Conservation (phyloP, 1,140 invertebrate species). For the Wiebesia pumilae region DNA sequence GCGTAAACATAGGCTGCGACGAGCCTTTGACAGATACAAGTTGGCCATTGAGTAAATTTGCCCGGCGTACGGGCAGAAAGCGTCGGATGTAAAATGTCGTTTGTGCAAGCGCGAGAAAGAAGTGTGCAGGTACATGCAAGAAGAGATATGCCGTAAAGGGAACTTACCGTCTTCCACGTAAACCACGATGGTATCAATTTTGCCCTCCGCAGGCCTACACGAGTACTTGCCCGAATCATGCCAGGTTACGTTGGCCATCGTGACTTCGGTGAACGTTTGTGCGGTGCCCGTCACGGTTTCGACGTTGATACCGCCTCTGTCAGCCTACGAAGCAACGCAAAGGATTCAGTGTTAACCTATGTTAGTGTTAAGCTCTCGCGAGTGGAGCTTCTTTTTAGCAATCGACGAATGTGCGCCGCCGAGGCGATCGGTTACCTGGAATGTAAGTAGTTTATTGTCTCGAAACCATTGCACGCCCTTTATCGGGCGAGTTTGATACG, state of each 20-base stretch:
- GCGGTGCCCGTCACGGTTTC: conserved; percentile 73
- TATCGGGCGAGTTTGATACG: conserved; percentile 71
- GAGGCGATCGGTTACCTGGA: conserved; percentile 66
- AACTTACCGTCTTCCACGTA: conserved; percentile 67
- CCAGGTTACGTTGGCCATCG: conserved; percentile 70
- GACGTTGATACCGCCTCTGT: conserved; percentile 73
- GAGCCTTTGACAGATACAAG: no score
- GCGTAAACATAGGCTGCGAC: no score
- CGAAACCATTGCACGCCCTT: conserved; percentile 73
- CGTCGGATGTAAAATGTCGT: neutral
- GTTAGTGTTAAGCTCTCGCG: no score
- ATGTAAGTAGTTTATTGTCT: conserved; percentile 74
- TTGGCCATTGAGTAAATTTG: no score
- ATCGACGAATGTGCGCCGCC: no score
- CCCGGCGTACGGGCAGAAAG: no score
- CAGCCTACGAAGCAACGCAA: conserved; percentile 59
- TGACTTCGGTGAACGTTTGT: conserved; percentile 72
- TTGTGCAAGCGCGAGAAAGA: neutral
- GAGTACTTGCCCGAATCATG: conserved; percentile 77
- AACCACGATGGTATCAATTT: conserved; percentile 73
- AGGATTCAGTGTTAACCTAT: no score
- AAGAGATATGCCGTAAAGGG: neutral
- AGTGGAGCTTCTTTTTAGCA: no score
- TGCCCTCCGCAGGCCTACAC: conserved; percentile 75
- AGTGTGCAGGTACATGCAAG: neutral